Percentiles rank a stretch among this genome's conserved stretches.
phyloP scores from a whole-genome alignment of 2,797 vertebrate species.

The Girardinus metallicus region DNA sequence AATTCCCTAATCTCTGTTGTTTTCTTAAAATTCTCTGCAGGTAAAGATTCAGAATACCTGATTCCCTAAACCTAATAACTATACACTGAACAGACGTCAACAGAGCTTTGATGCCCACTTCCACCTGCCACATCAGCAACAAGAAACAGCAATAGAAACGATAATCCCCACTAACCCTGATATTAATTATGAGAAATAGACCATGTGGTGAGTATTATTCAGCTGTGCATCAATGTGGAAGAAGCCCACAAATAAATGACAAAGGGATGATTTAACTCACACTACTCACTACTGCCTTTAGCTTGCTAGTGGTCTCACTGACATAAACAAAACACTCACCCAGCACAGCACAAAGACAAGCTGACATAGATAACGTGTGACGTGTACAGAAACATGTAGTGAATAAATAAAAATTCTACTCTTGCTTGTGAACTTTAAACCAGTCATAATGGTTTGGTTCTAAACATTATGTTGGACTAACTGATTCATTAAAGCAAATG shows the following conservation, averaged over 20 bases:
- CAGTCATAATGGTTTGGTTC: constrained; percentile 28
- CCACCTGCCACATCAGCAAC: background rate
- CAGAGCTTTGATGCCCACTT: constrained; percentile 1
- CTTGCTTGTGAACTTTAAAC: constrained; percentile 26
- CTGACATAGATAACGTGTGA: constrained; percentile 68
- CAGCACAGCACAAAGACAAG: constrained; percentile 62
- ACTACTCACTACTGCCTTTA: constrained; percentile 7
- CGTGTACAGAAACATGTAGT: constrained; percentile 54
- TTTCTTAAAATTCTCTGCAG: background rate
- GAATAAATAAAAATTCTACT: constrained; percentile 4
- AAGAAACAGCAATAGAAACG: constrained; percentile 19
- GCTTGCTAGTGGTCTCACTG: constrained; percentile 10
- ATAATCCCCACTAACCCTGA: background rate
- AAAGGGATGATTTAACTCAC: background rate
- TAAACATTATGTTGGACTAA: constrained; percentile 42
- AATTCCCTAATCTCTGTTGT: background rate
- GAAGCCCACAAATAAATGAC: background rate
- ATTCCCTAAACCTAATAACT: constrained; percentile 32
- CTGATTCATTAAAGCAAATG: background rate
- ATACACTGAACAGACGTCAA: constrained; percentile 26
- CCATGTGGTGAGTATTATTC: constrained; percentile 40
- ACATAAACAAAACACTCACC: constrained; percentile 44
- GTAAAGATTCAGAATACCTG: constrained; percentile 3
- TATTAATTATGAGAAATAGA: constrained; percentile 32
- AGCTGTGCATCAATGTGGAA: constrained; percentile 29